Evolutionary conservation across 1,140 invertebrate genomes (phyloP).

Genomic region (Coenobita brevimanus): DNA sequence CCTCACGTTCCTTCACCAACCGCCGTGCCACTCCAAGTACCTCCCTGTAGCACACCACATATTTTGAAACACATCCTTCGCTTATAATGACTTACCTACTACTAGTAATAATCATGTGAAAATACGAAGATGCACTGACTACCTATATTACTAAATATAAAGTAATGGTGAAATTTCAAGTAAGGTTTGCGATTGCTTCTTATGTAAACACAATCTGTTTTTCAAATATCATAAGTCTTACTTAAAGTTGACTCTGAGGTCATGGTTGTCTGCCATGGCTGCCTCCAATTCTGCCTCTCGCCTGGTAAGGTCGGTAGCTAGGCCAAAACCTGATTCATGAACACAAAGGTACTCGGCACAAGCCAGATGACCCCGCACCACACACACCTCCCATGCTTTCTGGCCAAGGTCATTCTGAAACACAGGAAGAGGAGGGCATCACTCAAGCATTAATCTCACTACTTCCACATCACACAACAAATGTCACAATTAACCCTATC

Average conservation of each 20-base stretch:
- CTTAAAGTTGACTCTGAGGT: conserved; percentile 63
- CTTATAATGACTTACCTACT: too few species aligned
- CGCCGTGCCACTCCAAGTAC: conserved; percentile 71
- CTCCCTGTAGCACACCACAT: conserved; percentile 70
- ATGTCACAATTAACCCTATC: too few species aligned
- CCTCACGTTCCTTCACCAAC: conserved; percentile 72
- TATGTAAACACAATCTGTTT: too few species aligned
- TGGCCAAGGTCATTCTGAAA: conserved; percentile 69
- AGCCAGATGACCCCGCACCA: conserved; percentile 62
- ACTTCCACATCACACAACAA: too few species aligned
- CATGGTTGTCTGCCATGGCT: conserved; percentile 61
- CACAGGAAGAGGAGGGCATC: not conserved
- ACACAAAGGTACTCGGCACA: conserved; percentile 69
- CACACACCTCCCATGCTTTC: conserved; percentile 69
- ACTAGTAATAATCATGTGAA: too few species aligned
- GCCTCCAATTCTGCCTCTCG: conserved; percentile 64
- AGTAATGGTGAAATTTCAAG: too few species aligned
- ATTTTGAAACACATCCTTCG: too few species aligned
- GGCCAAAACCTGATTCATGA: conserved; percentile 62
- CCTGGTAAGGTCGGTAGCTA: conserved; percentile 57
- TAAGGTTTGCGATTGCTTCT: too few species aligned
- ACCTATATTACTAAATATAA: not conserved
- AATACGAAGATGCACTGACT: too few species aligned
- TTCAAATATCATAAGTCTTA: conserved; percentile 18
- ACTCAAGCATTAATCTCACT: too few species aligned